Base-by-base conservation (phyloP, 2,888 invertebrate genomes). In the Acanthopleura granulata region DNA sequence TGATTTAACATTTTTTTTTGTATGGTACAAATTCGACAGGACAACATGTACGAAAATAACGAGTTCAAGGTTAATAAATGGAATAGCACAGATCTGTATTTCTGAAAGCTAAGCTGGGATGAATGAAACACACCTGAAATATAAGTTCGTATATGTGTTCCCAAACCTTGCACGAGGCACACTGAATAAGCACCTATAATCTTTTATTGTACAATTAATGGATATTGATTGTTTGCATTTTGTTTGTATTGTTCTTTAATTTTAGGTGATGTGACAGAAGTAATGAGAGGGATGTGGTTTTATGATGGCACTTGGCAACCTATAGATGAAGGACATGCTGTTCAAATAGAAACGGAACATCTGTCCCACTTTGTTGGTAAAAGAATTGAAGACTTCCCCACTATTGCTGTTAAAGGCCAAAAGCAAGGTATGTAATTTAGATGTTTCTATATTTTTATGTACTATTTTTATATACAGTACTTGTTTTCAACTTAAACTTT, bases 261-360 rank as follows among this genome's bases (percentile, higher is more conserved):
- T 83, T 69, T 82, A 92, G 93, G 92, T 71, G 93, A 86, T 79
- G 80, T 80, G 9, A 79, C 84, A 83, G 91, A 91, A 72, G 92
- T 94, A 74, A 91, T 92, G 84, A 89, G 94, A 81, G 94, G 94
- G 0, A 92, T 92, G 0, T 94, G 94, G 94, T 94, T 94, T 87
- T 92, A 93, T 81, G 93, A 93, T 80, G 92, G 92, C 57, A 92
- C 92, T 51, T 93, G 93, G 93, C 93, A 93, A 86, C 94, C 94
- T 0, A 84, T 94, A 70, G 93, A 93, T 76, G 90, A 91, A 71
- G 92, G 92, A 18, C 91, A 92, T 81, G 92, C 93, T 9, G 91
- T 92, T 81, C 91, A 92, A 69, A 91, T 94, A 75, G 94, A 94
- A 87, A 90, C 91, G 27, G 92, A 92, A 79, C 94, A 94, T 89